Evolutionary conservation across 2,113 vertebrate genomes (phyloP).

Genomic region (Ceyx melanurus): DNA sequence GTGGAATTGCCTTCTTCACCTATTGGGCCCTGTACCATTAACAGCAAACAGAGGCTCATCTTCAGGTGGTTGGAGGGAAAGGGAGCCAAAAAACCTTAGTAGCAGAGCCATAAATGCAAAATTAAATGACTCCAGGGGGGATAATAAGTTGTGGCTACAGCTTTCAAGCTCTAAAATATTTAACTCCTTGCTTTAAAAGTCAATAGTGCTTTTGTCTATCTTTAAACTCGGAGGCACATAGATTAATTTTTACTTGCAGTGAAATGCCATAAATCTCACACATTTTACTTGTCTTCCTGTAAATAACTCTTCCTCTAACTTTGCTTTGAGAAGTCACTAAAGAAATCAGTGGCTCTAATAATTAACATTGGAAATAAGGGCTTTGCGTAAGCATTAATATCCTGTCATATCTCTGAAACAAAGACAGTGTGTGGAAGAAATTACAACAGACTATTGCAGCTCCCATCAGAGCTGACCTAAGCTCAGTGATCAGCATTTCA

Average conservation of each 20-base stretch:
- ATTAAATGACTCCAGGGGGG: not conserved
- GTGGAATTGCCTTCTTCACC: not conserved
- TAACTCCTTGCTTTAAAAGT: not conserved
- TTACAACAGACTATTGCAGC: not conserved
- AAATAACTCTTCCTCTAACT: not conserved
- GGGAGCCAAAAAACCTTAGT: not conserved
- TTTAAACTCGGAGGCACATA: not conserved
- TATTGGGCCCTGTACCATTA: not conserved
- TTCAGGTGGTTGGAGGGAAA: not conserved
- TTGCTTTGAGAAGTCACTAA: not conserved
- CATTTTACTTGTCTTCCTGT: not conserved
- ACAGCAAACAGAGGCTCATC: not conserved
- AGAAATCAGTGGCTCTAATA: not conserved
- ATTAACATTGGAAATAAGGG: not conserved
- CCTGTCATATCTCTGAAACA: slow-evolving; percentile 31
- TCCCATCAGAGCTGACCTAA: not conserved
- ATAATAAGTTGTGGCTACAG: not conserved
- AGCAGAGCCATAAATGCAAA: not conserved
- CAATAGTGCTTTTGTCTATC: not conserved
- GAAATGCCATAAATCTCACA: not conserved
- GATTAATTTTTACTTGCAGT: not conserved
- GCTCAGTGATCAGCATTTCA: not conserved
- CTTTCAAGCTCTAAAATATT: not conserved
- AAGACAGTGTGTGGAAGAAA: not conserved
- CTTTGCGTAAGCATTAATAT: slow-evolving; percentile 28